Conservation (phyloP, 2,888 invertebrate genomes). For the Dendrolimus houi region DNA sequence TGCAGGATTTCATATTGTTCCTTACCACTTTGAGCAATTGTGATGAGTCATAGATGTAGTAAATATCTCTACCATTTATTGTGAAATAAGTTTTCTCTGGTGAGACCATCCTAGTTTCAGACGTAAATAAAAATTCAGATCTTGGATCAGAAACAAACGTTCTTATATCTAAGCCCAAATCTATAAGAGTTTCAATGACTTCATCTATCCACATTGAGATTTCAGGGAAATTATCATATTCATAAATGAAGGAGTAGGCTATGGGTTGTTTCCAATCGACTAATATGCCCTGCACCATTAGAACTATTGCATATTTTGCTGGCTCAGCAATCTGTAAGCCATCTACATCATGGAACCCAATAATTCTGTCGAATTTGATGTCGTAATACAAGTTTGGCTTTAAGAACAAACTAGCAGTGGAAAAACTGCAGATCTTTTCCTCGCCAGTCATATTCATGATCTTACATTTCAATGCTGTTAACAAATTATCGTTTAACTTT, state of each 20-base stretch:
- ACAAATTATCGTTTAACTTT: constrained; percentile 14
- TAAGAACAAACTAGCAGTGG: constrained; percentile 14
- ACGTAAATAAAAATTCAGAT: constrained; percentile 17
- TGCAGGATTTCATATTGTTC: constrained; percentile 17
- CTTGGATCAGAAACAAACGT: constrained; percentile 19
- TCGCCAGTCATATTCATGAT: constrained; percentile 19
- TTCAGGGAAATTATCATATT: constrained; percentile 15
- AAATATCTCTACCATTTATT: constrained; percentile 17
- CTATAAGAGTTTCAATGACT: constrained; percentile 14
- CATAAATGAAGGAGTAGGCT: constrained; percentile 20
- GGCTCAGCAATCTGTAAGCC: constrained; percentile 17
- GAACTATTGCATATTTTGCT: constrained; percentile 19
- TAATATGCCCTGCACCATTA: constrained; percentile 22
- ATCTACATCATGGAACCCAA: constrained; percentile 24
- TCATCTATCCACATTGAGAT: constrained; percentile 23
- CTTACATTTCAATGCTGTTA: constrained; percentile 21
- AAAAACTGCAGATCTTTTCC: constrained; percentile 20
- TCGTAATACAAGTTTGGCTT: constrained; percentile 19
- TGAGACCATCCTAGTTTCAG: constrained; percentile 15
- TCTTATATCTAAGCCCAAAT: constrained; percentile 21
- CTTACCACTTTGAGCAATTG: constrained; percentile 15
- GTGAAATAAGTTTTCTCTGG: constrained; percentile 19
- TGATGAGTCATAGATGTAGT: constrained; percentile 17
- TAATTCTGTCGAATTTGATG: constrained; percentile 19
- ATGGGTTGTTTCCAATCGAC: constrained; percentile 23